Percentiles rank a stretch among this genome's conserved stretches.
Evolutionary conservation across 2,797 vertebrate species (phyloP).

Genomic region (Scomberomorus guttatus): DNA sequence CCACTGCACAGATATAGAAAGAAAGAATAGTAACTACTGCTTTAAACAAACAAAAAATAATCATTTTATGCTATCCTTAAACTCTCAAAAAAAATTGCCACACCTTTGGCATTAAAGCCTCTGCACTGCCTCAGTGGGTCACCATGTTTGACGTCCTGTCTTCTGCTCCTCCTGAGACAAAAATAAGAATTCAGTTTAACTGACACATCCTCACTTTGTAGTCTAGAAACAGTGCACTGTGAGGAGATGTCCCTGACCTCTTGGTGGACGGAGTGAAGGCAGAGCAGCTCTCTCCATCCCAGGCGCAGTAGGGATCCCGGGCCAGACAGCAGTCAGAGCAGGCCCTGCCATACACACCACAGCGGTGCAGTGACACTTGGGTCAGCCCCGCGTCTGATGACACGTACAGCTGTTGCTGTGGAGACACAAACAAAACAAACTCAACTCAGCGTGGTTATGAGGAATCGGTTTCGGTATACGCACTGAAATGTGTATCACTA

Average conservation of each 20-base stretch:
- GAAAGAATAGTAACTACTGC: not conserved
- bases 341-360: conserved; percentile 87
- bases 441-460: not conserved
- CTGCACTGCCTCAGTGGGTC: conserved; percentile 90
- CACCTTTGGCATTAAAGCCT: conserved; percentile 91
- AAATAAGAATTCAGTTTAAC: not conserved
- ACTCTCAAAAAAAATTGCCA: not conserved
- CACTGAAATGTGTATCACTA: not conserved
- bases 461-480: not conserved
- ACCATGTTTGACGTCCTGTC: conserved; percentile 90
- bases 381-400: conserved; percentile 89
- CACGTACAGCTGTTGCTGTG: conserved; percentile 91
- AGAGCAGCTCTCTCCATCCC: conserved; percentile 90
- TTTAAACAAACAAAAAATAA: not conserved
- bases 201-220: not conserved
- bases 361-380: conserved; percentile 91
- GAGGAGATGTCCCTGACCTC: conserved; percentile 75
- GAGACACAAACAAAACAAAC: conserved; percentile 40
- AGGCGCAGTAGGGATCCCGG: conserved; percentile 91
- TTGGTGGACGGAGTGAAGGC: conserved; percentile 89
- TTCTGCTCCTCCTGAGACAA: conserved; percentile 87
- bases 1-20: conserved; percentile 74
- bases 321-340: conserved; percentile 92
- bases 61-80: not conserved
- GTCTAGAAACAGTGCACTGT: too few species aligned